These are phyloP conservation scores for Choloepus didactylus DNA, from an alignment of 2,797 vertebrate species.

Conservation along the genomic window DNA sequence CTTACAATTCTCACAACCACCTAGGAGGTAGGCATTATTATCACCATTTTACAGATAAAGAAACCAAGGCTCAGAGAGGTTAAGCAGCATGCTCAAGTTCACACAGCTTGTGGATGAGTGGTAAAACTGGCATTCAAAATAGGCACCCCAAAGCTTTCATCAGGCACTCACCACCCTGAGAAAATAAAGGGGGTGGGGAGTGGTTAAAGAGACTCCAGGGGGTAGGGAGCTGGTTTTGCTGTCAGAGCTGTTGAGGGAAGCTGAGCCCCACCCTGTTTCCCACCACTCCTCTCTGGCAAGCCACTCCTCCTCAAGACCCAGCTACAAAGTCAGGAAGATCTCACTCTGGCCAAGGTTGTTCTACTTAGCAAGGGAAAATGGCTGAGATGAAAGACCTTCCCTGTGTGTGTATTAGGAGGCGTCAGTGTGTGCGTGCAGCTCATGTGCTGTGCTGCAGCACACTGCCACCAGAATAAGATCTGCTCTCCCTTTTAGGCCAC, in stretches of 20 bases:
- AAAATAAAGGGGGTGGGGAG: not conserved
- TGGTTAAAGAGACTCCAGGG: not conserved
- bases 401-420: not conserved
- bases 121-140: not conserved
- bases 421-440: accelerated
- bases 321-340: constrained; percentile 41
- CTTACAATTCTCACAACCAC: constrained; percentile 68
- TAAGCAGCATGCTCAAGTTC: constrained; percentile 60
- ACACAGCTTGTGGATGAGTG: constrained; percentile 37
- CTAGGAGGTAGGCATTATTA: constrained; percentile 74
- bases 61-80: constrained; percentile 64
- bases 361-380: constrained; percentile 54
- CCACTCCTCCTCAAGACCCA: not conserved
- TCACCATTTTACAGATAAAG: constrained; percentile 52
- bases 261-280: not conserved
- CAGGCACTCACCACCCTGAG: constrained; percentile 45
- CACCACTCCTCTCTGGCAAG: not conserved
- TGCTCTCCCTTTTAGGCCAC: not conserved
- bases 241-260: not conserved
- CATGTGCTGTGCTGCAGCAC: not conserved
- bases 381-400: constrained; percentile 48
- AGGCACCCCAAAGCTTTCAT: constrained; percentile 3
- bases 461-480: not conserved
- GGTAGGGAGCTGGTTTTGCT: not conserved
- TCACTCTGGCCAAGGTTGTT: not conserved